Conservation (phyloP, 2,797 vertebrate species). For the Euthynnus affinis region DNA sequence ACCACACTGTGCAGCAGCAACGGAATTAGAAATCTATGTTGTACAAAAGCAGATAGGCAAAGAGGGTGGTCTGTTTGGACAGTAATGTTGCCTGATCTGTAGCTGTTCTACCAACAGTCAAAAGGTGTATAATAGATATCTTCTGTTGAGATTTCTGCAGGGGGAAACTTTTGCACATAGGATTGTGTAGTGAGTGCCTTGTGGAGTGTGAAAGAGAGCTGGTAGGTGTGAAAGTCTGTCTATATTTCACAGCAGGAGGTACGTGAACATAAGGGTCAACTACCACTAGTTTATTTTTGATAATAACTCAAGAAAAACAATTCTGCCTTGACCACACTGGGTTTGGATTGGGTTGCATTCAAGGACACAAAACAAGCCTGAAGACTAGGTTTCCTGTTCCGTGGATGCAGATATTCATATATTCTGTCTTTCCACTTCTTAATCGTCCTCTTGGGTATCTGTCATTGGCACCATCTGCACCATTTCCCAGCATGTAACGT, state of each 20-base stretch:
- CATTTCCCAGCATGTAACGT: constrained; percentile 57
- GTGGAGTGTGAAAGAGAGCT: constrained; percentile 17
- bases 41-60: constrained; percentile 8
- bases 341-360: constrained; percentile 57
- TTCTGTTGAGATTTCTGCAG: constrained; percentile 59
- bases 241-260: constrained; percentile 24
- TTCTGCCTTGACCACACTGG: constrained; percentile 26
- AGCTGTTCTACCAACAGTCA: constrained; percentile 28
- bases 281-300: constrained; percentile 57
- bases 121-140: constrained; percentile 19
- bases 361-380: constrained; percentile 44
- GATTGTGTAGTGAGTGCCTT: constrained; percentile 1
- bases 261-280: background rate
- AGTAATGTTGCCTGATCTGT: constrained; percentile 22
- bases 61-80: constrained; percentile 55
- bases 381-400: constrained; percentile 39
- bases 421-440: constrained; percentile 46
- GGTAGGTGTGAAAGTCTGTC: constrained; percentile 4
- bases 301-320: constrained; percentile 57
- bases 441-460: constrained; percentile 44
- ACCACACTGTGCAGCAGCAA: constrained; percentile 84
- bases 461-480: constrained; percentile 58
- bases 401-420: constrained; percentile 36
- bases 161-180: constrained; percentile 10
- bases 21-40: constrained; percentile 84